These are phyloP conservation scores for Meloidogyne exigua DNA, from an alignment of 1,140 invertebrate genomes.

Conservation along the genomic window DNA sequence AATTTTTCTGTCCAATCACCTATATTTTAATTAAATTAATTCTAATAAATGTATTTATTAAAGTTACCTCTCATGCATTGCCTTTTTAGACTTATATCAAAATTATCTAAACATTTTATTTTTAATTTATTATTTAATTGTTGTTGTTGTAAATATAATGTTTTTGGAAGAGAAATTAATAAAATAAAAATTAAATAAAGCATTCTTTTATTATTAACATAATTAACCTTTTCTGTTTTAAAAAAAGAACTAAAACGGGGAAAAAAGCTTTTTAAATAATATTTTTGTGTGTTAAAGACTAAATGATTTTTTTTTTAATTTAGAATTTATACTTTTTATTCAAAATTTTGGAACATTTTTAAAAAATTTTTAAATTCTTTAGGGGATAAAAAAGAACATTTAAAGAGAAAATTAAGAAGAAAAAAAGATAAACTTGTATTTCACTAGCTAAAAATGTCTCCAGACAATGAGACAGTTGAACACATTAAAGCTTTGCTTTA, in stretches of 20 bases:
- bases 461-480: no score
- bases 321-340: no score
- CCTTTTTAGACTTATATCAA: constrained; percentile 11
- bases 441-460: no score
- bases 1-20: neutral
- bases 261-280: neutral
- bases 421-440: no score
- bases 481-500: no score
- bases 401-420: neutral
- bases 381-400: neutral
- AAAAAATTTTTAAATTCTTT: neutral
- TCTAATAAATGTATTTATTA: neutral
- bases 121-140: neutral
- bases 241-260: neutral
- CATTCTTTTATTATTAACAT: neutral
- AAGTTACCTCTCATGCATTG: constrained; percentile 18
- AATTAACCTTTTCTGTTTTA: neutral
- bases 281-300: neutral
- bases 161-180: neutral
- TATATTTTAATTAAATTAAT: neutral
- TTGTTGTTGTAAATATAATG: neutral
- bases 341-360: neutral
- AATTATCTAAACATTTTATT: constrained; percentile 8
- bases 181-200: neutral
- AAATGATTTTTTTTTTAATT: no score